phyloP scores from a whole-genome alignment of 2,888 invertebrate species.

The Trichogramma evanescens region DNA sequence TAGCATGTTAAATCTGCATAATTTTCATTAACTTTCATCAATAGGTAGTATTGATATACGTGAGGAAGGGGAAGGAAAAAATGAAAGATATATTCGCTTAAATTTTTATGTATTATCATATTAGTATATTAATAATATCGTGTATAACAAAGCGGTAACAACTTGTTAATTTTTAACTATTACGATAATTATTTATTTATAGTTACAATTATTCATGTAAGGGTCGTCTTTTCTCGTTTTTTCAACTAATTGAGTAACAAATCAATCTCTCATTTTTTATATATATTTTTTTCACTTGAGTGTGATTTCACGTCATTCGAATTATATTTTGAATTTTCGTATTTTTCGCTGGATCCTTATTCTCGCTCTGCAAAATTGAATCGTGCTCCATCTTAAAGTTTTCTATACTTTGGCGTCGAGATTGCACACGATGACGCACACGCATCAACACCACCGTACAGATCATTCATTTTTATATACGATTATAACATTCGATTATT shows the following conservation, averaged over 20 bases:
- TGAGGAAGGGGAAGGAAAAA: conserved; percentile 29
- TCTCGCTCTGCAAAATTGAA: too few species aligned
- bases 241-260: conserved; percentile 40
- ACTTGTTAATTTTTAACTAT: conserved; percentile 47
- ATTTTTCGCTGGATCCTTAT: too few species aligned
- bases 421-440: too few species aligned
- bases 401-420: too few species aligned
- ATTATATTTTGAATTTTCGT: conserved; percentile 14
- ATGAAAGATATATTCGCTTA: conserved; percentile 43
- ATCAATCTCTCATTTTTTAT: conserved; percentile 26
- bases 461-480: too few species aligned
- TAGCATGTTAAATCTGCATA: neutral
- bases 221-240: conserved; percentile 30
- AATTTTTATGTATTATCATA: conserved; percentile 35
- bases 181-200: conserved; percentile 45
- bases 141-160: conserved; percentile 48
- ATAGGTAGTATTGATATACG: too few species aligned
- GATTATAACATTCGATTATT: too few species aligned
- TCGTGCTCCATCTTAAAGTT: too few species aligned
- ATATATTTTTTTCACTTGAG: conserved; percentile 4
- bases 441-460: too few species aligned
- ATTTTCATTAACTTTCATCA: too few species aligned
- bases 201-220: conserved; percentile 45
- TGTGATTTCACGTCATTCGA: conserved; percentile 31
- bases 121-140: conserved; percentile 46